These are phyloP conservation scores for Stramonita haemastoma DNA, from an alignment of 2,888 invertebrate species.

Conservation along the genomic window DNA sequence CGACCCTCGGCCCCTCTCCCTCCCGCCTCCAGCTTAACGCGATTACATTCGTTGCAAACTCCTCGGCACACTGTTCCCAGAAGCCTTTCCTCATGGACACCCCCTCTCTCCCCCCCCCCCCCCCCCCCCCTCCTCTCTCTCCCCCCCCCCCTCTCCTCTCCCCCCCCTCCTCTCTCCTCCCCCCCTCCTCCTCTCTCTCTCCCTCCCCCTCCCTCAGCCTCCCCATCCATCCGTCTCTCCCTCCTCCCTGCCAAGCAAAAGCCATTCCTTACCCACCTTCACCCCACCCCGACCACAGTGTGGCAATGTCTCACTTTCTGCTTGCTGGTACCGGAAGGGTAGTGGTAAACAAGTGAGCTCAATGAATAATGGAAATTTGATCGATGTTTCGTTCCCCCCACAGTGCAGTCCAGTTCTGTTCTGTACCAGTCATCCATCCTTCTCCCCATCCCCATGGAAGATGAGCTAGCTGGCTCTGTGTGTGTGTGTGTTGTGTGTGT, in stretches of 20 bases:
- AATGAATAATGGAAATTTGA: background rate
- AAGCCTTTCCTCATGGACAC: background rate
- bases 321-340: background rate
- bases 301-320: background rate
- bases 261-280: background rate
- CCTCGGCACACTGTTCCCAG: background rate
- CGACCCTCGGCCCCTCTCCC: background rate
- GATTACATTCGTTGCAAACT: conserved; percentile 31
- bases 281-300: background rate
- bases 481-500: too few species aligned
- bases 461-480: background rate
- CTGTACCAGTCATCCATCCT: background rate
- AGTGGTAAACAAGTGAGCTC: too few species aligned
- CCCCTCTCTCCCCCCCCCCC: background rate
- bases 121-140: background rate
- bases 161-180: conserved; percentile 11
- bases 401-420: too few species aligned
- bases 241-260: background rate
- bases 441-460: background rate
- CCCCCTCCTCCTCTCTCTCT: background rate
- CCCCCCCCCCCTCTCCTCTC: background rate
- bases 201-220: background rate
- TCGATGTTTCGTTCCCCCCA: background rate
- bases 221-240: background rate
- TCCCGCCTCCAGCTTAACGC: conserved; percentile 11